Percentiles rank a stretch among this genome's conserved stretches.
These are phyloP conservation scores for Phocides pigmalion DNA, from an alignment of 1,140 invertebrate species.

Conservation along the genomic window DNA sequence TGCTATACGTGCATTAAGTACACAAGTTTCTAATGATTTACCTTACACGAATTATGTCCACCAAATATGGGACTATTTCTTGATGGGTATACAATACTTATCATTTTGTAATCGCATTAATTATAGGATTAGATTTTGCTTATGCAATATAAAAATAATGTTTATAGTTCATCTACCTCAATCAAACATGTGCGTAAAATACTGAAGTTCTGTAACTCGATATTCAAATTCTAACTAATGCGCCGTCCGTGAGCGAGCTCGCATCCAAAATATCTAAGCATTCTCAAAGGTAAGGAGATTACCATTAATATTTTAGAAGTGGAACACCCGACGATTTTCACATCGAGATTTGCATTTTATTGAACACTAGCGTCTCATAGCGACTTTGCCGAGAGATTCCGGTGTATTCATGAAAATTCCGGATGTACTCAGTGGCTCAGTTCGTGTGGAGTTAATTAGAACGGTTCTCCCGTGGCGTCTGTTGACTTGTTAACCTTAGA, in stretches of 20 bases:
- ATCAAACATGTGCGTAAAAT: neutral
- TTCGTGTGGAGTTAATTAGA: too few relatives aligned
- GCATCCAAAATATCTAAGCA: slow-evolving; percentile 50
- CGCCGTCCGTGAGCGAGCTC: slow-evolving; percentile 27
- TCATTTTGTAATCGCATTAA: too few relatives aligned
- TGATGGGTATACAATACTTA: too few relatives aligned
- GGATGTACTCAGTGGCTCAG: too few relatives aligned
- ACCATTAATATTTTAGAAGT: slow-evolving; percentile 61
- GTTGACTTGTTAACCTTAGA: too few relatives aligned
- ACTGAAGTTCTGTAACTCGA: slow-evolving; percentile 15
- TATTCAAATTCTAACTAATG: slow-evolving; percentile 48
- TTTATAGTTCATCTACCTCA: neutral
- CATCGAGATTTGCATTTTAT: slow-evolving; percentile 63
- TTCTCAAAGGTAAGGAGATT: slow-evolving; percentile 53
- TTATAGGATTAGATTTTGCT: too few relatives aligned
- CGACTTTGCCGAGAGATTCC: neutral
- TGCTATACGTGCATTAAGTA: too few relatives aligned
- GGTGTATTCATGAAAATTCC: neutral
- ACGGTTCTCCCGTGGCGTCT: too few relatives aligned
- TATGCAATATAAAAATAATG: too few relatives aligned
- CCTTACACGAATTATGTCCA: too few relatives aligned
- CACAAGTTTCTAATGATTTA: too few relatives aligned
- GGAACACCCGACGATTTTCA: slow-evolving; percentile 45
- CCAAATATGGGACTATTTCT: too few relatives aligned
- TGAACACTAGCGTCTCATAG: slow-evolving; percentile 39